These are phyloP conservation scores for Tanypteryx hageni DNA, from an alignment of 2,888 invertebrate genomes.

Conservation along the genomic window DNA sequence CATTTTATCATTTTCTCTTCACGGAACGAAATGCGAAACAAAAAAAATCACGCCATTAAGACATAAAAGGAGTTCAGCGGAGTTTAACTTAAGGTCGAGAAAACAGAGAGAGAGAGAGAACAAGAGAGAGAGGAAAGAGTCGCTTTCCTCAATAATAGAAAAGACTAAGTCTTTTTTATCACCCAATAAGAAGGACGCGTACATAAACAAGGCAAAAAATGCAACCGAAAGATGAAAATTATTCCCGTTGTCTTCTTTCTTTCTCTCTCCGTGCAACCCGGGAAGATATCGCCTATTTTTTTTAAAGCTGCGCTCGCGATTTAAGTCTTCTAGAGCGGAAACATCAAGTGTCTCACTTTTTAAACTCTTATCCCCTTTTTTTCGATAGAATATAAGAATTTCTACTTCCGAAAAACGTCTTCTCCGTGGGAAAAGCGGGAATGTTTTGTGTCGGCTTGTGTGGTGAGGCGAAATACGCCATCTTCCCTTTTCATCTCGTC, in stretches of 20 bases:
- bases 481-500: background rate
- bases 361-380: background rate
- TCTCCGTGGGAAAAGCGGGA: background rate
- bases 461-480: background rate
- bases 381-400: background rate
- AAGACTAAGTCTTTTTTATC: too few relatives aligned
- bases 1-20: too few relatives aligned
- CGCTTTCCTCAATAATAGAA: too few relatives aligned
- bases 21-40: too few relatives aligned
- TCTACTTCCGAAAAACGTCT: background rate
- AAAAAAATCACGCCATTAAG: too few relatives aligned
- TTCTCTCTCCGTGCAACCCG: background rate
- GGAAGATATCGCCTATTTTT: background rate
- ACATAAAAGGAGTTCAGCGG: too few relatives aligned
- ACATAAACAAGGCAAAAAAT: background rate
- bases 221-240: background rate
- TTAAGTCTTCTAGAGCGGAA: conserved; percentile 29
- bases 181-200: too few relatives aligned
- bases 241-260: background rate
- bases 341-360: background rate
- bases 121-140: too few relatives aligned
- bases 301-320: background rate
- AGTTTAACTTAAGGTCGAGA: too few relatives aligned
- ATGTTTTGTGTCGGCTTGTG: background rate
- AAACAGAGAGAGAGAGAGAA: too few relatives aligned